phyloP scores from a whole-genome alignment of 2,113 vertebrate genomes.

The Gallinago media region DNA sequence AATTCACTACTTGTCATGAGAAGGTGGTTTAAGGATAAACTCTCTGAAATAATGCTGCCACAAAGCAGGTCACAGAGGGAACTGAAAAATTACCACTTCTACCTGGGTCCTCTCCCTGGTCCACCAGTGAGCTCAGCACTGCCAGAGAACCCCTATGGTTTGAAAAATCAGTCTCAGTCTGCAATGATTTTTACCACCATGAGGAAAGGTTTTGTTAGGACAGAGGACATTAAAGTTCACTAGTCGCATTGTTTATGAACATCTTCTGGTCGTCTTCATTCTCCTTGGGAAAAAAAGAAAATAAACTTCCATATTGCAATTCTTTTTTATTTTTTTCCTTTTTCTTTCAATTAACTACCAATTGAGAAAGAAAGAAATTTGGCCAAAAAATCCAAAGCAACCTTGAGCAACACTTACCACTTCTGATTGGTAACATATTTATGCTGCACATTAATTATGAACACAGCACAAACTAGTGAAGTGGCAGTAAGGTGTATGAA shows the following conservation, averaged over 20 bases:
- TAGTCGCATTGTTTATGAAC: not conserved
- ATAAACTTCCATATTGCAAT: not conserved
- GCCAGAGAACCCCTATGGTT: rapidly evolving
- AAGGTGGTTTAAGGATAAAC: not conserved
- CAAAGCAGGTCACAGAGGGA: not conserved
- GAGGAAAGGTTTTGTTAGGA: not conserved
- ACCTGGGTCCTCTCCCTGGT: rapidly evolving
- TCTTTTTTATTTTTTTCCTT: not conserved
- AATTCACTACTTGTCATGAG: not conserved
- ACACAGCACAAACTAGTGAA: not conserved
- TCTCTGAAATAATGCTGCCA: not conserved
- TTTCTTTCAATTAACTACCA: not conserved
- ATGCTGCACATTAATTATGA: not conserved
- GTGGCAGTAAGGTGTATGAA: not conserved
- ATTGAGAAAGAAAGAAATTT: not conserved
- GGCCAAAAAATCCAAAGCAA: not conserved
- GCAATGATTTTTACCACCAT: not conserved
- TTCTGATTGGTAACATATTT: not conserved
- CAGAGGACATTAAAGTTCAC: not conserved
- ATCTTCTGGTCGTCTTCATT: not conserved
- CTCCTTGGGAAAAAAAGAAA: not conserved
- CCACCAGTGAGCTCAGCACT: not conserved
- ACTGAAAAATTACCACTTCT: not conserved
- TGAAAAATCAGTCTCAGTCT: not conserved
- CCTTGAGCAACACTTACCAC: not conserved